Percentiles rank a stretch among this genome's conserved stretches.
phyloP scores from a whole-genome alignment of 2,113 vertebrate genomes.

The Strix uralensis region DNA sequence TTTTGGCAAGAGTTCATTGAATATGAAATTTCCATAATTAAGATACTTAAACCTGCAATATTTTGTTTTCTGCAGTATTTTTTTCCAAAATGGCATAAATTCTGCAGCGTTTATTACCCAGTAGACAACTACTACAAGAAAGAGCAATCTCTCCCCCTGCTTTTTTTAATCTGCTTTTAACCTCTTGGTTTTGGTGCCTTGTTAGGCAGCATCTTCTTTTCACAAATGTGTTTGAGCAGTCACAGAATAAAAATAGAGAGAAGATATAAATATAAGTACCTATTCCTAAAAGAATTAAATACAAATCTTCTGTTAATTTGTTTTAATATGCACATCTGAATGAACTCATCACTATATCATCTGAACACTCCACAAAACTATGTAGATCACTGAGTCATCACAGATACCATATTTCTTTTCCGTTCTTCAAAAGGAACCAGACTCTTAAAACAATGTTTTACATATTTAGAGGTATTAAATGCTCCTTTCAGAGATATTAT shows the following conservation, averaged over 20 bases:
- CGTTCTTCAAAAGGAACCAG: background rate
- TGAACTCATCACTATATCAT: background rate
- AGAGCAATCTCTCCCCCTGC: slow-evolving; percentile 32
- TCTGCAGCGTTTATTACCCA: slow-evolving; percentile 58
- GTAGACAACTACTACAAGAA: slow-evolving; percentile 51
- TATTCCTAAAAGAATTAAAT: background rate
- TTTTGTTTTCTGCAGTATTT: slow-evolving; percentile 66
- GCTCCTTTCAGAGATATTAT: background rate
- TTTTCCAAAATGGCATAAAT: slow-evolving; percentile 62
- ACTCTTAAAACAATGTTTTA: background rate
- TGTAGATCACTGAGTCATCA: background rate
- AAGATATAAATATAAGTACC: background rate
- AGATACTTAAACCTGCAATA: slow-evolving; percentile 75
- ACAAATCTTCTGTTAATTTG: background rate
- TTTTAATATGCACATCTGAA: background rate
- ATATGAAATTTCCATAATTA: slow-evolving; percentile 77
- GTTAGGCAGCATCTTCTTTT: background rate
- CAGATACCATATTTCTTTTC: background rate
- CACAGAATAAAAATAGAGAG: background rate
- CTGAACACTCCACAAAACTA: background rate
- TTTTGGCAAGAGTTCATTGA: slow-evolving; percentile 77
- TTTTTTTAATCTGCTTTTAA: slow-evolving; percentile 33
- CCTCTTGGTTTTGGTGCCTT: background rate
- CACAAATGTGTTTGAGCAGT: background rate
- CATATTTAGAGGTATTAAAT: background rate